Evolutionary conservation across 1,140 invertebrate genomes (phyloP), one percentile per base, ranked within the genome.

Genomic region (Ridgeia piscesae): DNA sequence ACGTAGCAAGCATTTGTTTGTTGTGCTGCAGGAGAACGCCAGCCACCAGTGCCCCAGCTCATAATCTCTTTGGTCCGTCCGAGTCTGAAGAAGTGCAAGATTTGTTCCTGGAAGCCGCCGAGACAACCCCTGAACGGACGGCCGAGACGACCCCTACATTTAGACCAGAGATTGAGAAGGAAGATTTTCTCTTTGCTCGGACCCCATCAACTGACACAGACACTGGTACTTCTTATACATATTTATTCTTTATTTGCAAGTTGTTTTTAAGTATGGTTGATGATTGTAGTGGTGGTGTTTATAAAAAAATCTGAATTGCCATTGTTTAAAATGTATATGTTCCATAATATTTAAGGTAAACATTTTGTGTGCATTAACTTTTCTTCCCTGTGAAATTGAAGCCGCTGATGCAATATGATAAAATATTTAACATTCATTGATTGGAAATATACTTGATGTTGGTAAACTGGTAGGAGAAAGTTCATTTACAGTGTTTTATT

Each of bases 381-480:
- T 77, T 50, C 21, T 50, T 8, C 48, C 8, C 14, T 77, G 27
- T 21, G 27, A 21, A 8, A 77, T 77, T 21, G 27, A 77, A 77
- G 27, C 58, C 58, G 27, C 58, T 77, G 27, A 77, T 77, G 27
- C 58, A 77, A 21, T 77, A 6, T 77, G 27, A 77, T 6, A 17
- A 6, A 8, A 50, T 8, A 50, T 50, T 6, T 8, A 50, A 8
- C 58, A 77, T 31, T 31, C 8, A 77, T 1, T 77, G 11, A 21
- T 8, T 77, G 27, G 58, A 77, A 31, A 77, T 11, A 77, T 77
- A 27, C 17, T 77, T 31, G 27, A 21, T 9, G 58, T 77, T 77
- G 88, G 88, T 34, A n/a, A 77, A 88, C 33, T 31, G 91, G 34
- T 91, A 58, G 33, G 91, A 33, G 88, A 34, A 88, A 58, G n/a